Base-by-base conservation (phyloP, 2,888 invertebrate genomes). In the Lithosia quadra region DNA sequence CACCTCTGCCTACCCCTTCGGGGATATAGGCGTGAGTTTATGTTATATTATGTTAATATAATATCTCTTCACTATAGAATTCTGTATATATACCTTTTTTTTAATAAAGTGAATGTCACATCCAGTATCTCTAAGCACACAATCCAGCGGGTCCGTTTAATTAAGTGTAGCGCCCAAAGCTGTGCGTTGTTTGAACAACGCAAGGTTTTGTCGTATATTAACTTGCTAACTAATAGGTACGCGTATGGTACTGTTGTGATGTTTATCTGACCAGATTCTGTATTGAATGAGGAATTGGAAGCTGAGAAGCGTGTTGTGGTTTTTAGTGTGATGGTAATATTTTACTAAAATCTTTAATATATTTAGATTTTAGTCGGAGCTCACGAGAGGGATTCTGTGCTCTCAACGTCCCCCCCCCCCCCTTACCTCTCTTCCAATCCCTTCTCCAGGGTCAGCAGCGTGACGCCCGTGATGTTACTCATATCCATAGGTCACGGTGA, bases 121-220 rank as follows among this genome's bases (percentile, higher is more conserved):
- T 68, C 64, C 21, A 68, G 59, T 60, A 4, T n/a, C 43, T 64
- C 9, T 70, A 65, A 1, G 24, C 18, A 18, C 22, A 21, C 13
- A 56, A 13, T 43, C 8, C 22, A 28, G 13, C 22, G 56, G 60
- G 63, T 68, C 57, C 65, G 69, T 79, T 81, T 79, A 81, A 80
- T 80, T 77, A 80, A 80, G 75, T 71, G 56, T 53, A n/a, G 65
- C 59, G 63, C 67, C 77, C 73, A 70, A 75, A 75, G 71, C 73
- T 68, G 66, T 63, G 63, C 53, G n/a, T 62, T 71, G 68, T 78
- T 80, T 69, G 69, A 79, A 75, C 74, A 65, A 67, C 63, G 71
- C 64, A 34, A 75, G 72, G 64, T 78, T 76, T 72, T 67, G 79
- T 74, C 71, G 68, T 63, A 74, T 80, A 81, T 79, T 75, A 81